Base-by-base conservation (phyloP, 2,113 vertebrate genomes). In the Leptobrachium ailaonicum region DNA sequence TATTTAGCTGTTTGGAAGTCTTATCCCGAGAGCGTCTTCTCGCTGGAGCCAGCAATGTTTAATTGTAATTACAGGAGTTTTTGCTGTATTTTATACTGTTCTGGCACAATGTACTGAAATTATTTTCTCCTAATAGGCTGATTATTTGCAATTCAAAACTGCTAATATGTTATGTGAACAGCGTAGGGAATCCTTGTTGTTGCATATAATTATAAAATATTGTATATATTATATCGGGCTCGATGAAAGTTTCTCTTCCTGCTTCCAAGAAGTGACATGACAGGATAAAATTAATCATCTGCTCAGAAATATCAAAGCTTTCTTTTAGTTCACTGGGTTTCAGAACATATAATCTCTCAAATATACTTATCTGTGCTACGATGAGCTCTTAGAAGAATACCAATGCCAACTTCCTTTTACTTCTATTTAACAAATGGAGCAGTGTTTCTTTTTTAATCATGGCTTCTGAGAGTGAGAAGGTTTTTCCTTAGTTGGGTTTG, bases 201-300 rank as follows among this genome's bases (percentile, higher is more conserved):
- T 64, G 62, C n/a, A 20, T 64, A 14, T 14, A 64, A 64, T 64
- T 32, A 64, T 3, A 64, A 64, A 12, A n/a, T 64, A 20, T 32
- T 8, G 8, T 50, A 50, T 50, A 50, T 50, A 50, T 50, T 50
- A 50, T 5, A 50, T 50, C 47, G 8, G 47, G 8, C 47, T 50
- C 47, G 4, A 50, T 50, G 47, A 50, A 50, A 5, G 47, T 50
- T 8, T 50, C 47, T 50, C 47, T 50, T 5, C 47, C 8, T 50
- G 14, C n/a, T 70, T n/a, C 47, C 11, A 70, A 47, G 32, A 70
- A 70, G 68, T 47, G 44, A 47, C n/a, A 70, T 32, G 12, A 20
- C 68, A 70, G 12, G 14, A n/a, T 13, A 70, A 13, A 70, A 70
- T 70, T 47, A 70, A 47, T 69, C 66, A 69, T 44, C 42, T 42